Base-by-base conservation (phyloP, 2,113 vertebrate species). In the Trochalopteron elliotii region DNA sequence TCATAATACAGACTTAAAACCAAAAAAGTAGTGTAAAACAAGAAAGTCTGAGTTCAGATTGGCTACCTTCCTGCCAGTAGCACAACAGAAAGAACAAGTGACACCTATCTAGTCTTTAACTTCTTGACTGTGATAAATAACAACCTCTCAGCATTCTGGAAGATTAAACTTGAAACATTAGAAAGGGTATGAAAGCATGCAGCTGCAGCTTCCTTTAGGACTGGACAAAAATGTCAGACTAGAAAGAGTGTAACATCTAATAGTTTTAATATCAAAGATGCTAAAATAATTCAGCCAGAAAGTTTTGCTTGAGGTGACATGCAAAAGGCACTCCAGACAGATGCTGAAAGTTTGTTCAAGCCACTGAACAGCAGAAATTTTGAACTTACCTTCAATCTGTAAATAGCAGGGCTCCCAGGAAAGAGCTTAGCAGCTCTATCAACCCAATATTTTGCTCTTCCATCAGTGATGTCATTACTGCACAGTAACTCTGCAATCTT, bases 401-500 rank as follows among this genome's bases (percentile, higher is more conserved):
- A 99, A 94, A 99, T 83, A 37, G 97, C 97, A 79, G 98, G 98
- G 96, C 96, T 98, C 83, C 99, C 99, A 64, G 99, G 99, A 45
- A 99, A 98, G 40, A 99, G 97, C 75, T 99, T 99, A 67, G 98
- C 98, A 93, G 99, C 99, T 97, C 98, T 99, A 75, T 99, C 99
- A 95, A 99, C 98, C 99, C 99, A 99, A 15, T 99, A 99, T 93
- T 99, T 99, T 82, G 99, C 98, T 97, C 98, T 98, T 97, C 98
- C 98, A 98, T 99, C 98, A 57, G 93, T 98, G 83, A 98, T 94
- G 37, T 98, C 97, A 30, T 98, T 98, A 96, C 95, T 97, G 95
- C 99, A 99, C 55, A 99, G 97, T 71, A 99, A 97, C 95, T 99
- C 99, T 5, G 99, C 99, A 94, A 99, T 99, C 97, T 99, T 99